Base-by-base conservation (phyloP, 2,113 vertebrate genomes). In the Emydocephalus ijimae region DNA sequence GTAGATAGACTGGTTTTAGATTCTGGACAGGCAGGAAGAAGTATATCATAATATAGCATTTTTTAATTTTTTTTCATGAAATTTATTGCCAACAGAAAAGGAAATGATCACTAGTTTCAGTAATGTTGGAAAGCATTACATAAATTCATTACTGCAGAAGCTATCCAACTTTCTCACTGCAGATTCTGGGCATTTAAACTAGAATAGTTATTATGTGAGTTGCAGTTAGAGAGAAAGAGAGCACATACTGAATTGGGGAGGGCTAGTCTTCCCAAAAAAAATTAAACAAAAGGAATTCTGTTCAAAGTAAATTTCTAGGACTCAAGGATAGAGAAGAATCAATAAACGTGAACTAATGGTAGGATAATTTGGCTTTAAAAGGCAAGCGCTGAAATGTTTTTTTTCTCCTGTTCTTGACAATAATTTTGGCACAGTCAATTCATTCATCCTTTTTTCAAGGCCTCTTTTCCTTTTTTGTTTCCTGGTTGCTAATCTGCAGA, bases 401-500 rank as follows among this genome's bases (percentile, higher is more conserved):
- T 48, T 0, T 8, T 1, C 23, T 18, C n/a, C 14, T 14, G 24
- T 45, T 34, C 55, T n/a, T n/a, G 7, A n/a, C 5, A 6, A 55
- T 87, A 57, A 2, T 29, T 39, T 85, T 50, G 59, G 59, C 43
- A 48, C 3, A 21, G 26, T 23, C 9, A 8, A 2, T 39, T 29
- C 52, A 48, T 88, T 92, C 12, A 24, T 12, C 15, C 48, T 34
- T 26, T 57, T 52, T 15, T 55, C 56, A n/a, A 26, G 18, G 10
- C 7, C 24, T 86, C 1, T 85, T 48, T 43, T n/a, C 9, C 21
- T 90, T 0, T 94, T 91, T 11, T 95, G 89, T 92, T 64, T 43
- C 61, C 39, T 94, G 92, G 43, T 64, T 24, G 89, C 93, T 93
- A 61, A 85, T 92, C 92, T 91, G 48, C 96, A 99, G 99, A 98